Evolutionary conservation across 2,888 invertebrate species (phyloP), one percentile per base, ranked within the genome.

Genomic region (Orchesellides sinensis): DNA sequence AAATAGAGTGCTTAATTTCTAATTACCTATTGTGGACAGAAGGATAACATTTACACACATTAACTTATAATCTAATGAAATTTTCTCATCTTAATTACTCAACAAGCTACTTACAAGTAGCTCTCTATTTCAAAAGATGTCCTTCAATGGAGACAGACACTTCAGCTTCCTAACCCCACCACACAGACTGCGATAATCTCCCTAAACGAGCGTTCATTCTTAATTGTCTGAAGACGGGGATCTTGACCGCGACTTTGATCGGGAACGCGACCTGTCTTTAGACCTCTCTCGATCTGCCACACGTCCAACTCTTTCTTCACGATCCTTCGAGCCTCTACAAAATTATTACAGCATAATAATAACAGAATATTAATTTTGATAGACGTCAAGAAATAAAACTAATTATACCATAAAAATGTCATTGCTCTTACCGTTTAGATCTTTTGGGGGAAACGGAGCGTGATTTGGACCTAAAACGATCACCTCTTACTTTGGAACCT

Each of bases 191-290:
- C 40, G 45, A 56, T 56, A 35, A 21, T n/a, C 25, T 59, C 45
- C n/a, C n/a, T n/a, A n/a, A n/a, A 29, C 27, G 45, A 27, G 27
- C 6, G 29, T 40, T n/a, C 19, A 5, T 32, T 47, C 17, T 59
- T 69, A 81, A 49, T 81, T 81, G 25, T 81, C 81, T 8, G 81
- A 81, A 8, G 74, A 74, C 1, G 81, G 81, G 19, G 81, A 81
- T 65, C 79, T 80, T 1, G 80, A 82, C 10, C 85, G 66, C 27
- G 86, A 85, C 40, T 83, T 81, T 8, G 87, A 87, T 2, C 86
- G 83, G 1, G 87, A 87, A 12, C 85, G 61, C 56, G 83, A 77
- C 65, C 81, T 84, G 2, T 84, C 84, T 45, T 81, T 80, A 1
- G 84, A 84, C 21, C 78, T 72, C 25, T 74, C 77, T 25, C 77